Percentiles rank a stretch among this genome's conserved stretches.
These are phyloP conservation scores for Hemitrygon akajei DNA, from an alignment of 2,797 vertebrate genomes.

Conservation along the genomic window DNA sequence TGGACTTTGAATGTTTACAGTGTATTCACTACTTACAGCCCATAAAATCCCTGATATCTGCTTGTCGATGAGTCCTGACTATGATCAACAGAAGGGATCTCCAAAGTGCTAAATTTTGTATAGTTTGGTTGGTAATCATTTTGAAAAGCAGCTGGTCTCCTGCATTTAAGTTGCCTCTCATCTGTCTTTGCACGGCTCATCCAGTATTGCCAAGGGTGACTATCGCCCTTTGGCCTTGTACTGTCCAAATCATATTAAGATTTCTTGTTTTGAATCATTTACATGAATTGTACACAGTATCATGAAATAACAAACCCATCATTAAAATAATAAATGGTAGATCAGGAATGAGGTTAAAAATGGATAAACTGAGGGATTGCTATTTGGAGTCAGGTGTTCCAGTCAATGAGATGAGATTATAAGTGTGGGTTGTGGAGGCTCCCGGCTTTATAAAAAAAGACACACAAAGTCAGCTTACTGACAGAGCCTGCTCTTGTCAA, in stretches of 20 bases:
- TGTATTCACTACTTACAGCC: too few species aligned
- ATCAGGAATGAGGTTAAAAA: neutral
- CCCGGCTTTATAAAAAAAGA: too few species aligned
- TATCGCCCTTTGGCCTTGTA: neutral
- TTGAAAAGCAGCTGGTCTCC: neutral
- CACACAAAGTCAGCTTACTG: too few species aligned
- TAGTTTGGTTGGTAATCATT: neutral
- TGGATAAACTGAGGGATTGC: neutral
- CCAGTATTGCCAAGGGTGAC: neutral
- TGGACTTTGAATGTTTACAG: too few species aligned
- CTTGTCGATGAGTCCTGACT: too few species aligned
- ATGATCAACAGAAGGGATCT: too few species aligned
- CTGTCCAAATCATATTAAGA: neutral
- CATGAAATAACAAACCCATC: neutral
- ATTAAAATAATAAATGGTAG: neutral
- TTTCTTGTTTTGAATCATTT: neutral
- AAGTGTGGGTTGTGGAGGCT: too few species aligned
- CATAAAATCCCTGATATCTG: too few species aligned
- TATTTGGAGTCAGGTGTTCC: too few species aligned
- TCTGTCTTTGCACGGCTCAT: neutral
- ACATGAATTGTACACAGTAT: neutral
- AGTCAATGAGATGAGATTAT: too few species aligned
- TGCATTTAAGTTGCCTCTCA: neutral
- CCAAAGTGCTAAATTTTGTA: neutral
- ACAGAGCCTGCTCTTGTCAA: too few species aligned